Percentiles rank a stretch among this genome's conserved stretches.
phyloP scores from a whole-genome alignment of 1,140 invertebrate species.

The Aradophagus sp. region DNA sequence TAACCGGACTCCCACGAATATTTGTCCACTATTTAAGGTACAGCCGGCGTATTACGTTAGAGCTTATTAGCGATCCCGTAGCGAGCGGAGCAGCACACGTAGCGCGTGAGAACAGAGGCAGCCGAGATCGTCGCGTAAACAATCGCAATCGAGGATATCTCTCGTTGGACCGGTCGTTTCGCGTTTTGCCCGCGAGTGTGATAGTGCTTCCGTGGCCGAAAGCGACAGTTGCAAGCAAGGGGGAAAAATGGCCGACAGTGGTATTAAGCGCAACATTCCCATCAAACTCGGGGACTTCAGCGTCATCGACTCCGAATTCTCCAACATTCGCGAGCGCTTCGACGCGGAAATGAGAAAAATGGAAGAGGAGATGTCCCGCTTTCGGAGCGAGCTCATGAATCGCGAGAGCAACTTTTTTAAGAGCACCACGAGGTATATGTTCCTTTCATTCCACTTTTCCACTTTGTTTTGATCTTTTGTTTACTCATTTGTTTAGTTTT shows the following conservation, averaged over 20 bases:
- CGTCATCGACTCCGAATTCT: conserved; percentile 97
- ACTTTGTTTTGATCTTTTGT: too few relatives aligned
- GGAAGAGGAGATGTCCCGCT: conserved; percentile 98
- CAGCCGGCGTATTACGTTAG: conserved; percentile 58
- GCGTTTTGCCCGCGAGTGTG: conserved; percentile 1
- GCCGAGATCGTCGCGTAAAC: too few relatives aligned
- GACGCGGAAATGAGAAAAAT: conserved; percentile 98
- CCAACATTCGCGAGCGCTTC: conserved; percentile 95
- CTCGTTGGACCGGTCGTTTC: background rate
- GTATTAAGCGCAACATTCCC: conserved; percentile 91
- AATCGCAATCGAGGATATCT: too few relatives aligned
- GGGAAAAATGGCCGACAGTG: conserved; percentile 82
- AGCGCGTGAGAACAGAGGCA: background rate
- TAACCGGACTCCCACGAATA: conserved; percentile 65
- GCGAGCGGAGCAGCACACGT: conserved; percentile 26
- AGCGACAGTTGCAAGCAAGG: too few relatives aligned
- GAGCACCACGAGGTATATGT: conserved; percentile 84
- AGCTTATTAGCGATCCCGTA: conserved; percentile 63
- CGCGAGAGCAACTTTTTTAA: conserved; percentile 93
- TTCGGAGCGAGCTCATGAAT: conserved; percentile 94
- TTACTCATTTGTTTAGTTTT: too few relatives aligned
- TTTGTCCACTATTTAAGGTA: conserved; percentile 68
- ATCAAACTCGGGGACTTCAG: conserved; percentile 95
- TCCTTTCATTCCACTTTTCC: conserved; percentile 1
- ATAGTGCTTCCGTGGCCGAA: too few relatives aligned